A percentile compares a stretch with the other conserved stretches of the same genome.
phyloP scores from a whole-genome alignment of 2,113 vertebrate genomes.

The Eulemur macaco region DNA sequence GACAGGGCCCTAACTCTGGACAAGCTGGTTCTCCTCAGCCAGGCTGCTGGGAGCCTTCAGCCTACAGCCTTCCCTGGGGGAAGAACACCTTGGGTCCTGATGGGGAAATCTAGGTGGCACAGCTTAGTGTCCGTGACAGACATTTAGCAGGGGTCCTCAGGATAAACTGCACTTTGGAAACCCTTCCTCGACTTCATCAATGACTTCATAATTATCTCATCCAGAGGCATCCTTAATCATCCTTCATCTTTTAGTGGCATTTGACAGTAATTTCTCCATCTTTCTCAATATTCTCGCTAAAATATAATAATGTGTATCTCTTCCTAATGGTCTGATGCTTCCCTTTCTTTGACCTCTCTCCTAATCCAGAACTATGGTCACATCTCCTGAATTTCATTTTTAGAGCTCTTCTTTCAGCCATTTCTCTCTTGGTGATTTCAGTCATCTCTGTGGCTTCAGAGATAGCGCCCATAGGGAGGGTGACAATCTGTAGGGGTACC shows the following conservation, averaged over 20 bases:
- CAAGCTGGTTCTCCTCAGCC: not conserved
- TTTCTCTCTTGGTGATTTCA: not conserved
- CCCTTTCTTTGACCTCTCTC: not conserved
- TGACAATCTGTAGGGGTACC: not conserved
- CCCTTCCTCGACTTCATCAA: fast-evolving
- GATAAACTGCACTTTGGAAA: not conserved
- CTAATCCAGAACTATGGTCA: not conserved
- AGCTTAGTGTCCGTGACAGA: not conserved
- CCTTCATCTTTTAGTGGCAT: not conserved
- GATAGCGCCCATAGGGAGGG: no score
- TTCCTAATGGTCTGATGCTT: not conserved
- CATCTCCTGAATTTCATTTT: not conserved
- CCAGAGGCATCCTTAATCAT: not conserved
- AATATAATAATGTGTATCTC: not conserved
- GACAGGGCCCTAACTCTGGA: not conserved
- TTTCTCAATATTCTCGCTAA: not conserved
- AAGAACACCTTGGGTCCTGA: not conserved
- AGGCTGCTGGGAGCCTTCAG: not conserved
- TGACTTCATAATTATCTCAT: not conserved
- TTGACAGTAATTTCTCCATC: not conserved
- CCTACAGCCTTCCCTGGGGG: not conserved
- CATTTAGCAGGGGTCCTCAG: not conserved
- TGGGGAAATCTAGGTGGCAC: not conserved
- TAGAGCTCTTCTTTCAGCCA: not conserved
- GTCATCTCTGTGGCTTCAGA: not conserved